phyloP scores from a whole-genome alignment of 1,140 invertebrate genomes.

The Ctenoplectra terminalis region DNA sequence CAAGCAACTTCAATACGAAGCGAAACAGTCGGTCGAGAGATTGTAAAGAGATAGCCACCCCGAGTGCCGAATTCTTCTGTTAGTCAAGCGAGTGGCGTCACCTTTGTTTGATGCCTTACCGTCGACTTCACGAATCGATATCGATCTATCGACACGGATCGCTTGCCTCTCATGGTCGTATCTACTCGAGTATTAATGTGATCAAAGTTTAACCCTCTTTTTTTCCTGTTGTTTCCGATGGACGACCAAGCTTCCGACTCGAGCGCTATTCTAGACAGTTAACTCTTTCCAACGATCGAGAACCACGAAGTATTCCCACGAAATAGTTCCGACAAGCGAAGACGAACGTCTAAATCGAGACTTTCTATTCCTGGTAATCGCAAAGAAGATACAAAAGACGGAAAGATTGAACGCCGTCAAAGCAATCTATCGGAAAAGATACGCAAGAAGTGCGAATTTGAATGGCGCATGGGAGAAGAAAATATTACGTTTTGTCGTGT shows the following conservation, averaged over 20 bases:
- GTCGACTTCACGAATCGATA: slow-evolving; percentile 71
- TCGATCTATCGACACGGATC: slow-evolving; percentile 71
- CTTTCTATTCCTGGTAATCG: slow-evolving; percentile 52
- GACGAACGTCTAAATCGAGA: not conserved
- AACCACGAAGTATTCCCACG: slow-evolving; percentile 13
- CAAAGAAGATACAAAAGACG: slow-evolving; percentile 39
- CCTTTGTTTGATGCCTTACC: slow-evolving; percentile 73
- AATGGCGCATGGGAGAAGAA: slow-evolving; percentile 38
- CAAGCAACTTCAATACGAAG: not conserved
- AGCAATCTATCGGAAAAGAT: slow-evolving; percentile 38
- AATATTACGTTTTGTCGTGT: slow-evolving; percentile 27
- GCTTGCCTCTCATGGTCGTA: slow-evolving; percentile 62
- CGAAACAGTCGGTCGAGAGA: slow-evolving; percentile 44
- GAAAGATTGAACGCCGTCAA: not conserved
- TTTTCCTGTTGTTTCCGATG: not conserved
- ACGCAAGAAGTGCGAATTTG: slow-evolving; percentile 45
- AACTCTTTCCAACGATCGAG: too few species aligned
- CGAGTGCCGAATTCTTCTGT: slow-evolving; percentile 73
- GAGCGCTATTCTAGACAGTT: not conserved
- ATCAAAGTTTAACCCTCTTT: slow-evolving; percentile 45
- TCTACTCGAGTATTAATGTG: slow-evolving; percentile 55
- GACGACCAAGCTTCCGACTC: slow-evolving; percentile 23
- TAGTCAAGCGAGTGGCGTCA: slow-evolving; percentile 66
- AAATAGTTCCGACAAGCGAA: not conserved
- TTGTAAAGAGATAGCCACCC: slow-evolving; percentile 73